A percentile compares a stretch with the other conserved stretches of the same genome.
These are phyloP conservation scores for Cheilosia urbana DNA, from an alignment of 2,888 invertebrate species.

Conservation along the genomic window DNA sequence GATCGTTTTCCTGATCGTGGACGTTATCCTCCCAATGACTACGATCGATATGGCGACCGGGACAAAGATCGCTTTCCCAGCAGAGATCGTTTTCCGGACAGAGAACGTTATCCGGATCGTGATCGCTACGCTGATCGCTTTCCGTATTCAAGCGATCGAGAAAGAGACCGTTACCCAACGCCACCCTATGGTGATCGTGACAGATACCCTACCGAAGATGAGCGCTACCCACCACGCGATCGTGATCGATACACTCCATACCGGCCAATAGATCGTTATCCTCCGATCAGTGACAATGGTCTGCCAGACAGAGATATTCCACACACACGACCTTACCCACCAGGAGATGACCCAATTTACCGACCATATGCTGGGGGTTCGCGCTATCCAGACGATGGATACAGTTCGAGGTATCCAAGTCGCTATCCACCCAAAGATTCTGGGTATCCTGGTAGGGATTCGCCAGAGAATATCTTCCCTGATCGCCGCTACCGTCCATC, in stretches of 20 bases:
- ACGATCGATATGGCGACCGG: slow-evolving; percentile 76
- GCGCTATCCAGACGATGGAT: slow-evolving; percentile 81
- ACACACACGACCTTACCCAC: slow-evolving; percentile 81
- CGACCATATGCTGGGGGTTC: slow-evolving; percentile 80
- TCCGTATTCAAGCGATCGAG: slow-evolving; percentile 76
- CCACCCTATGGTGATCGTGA: slow-evolving; percentile 75
- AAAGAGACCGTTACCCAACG: slow-evolving; percentile 63
- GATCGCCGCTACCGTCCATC: slow-evolving; percentile 83
- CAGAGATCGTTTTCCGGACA: slow-evolving; percentile 57
- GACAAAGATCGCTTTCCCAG: slow-evolving; percentile 79
- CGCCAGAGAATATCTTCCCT: slow-evolving; percentile 83
- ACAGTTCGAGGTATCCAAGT: slow-evolving; percentile 74
- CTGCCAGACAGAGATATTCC: slow-evolving; percentile 82
- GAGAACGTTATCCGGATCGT: slow-evolving; percentile 75
- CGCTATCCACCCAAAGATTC: slow-evolving; percentile 81
- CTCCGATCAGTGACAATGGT: slow-evolving; percentile 80
- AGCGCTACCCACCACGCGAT: slow-evolving; percentile 76
- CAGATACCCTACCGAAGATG: slow-evolving; percentile 77
- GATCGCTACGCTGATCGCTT: slow-evolving; percentile 78
- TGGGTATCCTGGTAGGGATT: slow-evolving; percentile 81
- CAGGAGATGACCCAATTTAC: slow-evolving; percentile 80
- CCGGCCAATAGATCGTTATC: slow-evolving; percentile 79
- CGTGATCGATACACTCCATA: slow-evolving; percentile 79
- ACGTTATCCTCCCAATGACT: slow-evolving; percentile 76
- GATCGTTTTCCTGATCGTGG: slow-evolving; percentile 73